Base-by-base conservation (phyloP, 2,888 invertebrate genomes). In the Nomada lathburiana region DNA sequence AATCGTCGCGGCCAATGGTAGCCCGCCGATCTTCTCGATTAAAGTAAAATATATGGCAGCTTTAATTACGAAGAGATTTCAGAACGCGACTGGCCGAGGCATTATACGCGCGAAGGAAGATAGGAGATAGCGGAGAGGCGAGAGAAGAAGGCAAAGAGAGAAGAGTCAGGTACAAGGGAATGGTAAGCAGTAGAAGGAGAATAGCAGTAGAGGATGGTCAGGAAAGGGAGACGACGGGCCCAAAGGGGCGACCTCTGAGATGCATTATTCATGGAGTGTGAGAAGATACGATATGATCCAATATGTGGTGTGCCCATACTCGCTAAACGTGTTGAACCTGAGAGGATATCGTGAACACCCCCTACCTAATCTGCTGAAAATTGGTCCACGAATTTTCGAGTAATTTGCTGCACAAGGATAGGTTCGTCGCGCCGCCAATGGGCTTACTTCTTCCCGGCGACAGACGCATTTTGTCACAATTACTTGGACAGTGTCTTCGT, bases 211-310 rank as follows among this genome's bases (percentile, higher is more conserved):
- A 80, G 73, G 69, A 82, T 70, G 77, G 77, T 77, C 83, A 83
- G 82, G 79, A 76, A 71, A 79, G 82, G 50, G 73, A 64, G 84
- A 69, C 71, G 83, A 84, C 70, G 84, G 80, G 64, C 50, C 68
- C 84, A 83, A 72, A 76, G 76, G 87, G 88, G 85, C 85, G 82
- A 87, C 76, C 89, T 91, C 85, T 84, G 79, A 87, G 92, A 93
- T 94, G 93, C 93, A 93, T 94, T 93, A 94, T 94, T 94, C 94
- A 93, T 93, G 90, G 90, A 90, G 89, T 89, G 90, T 87, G 91
- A 93, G 92, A 92, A 93, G 93, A 93, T 93, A 93, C 93, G 93
- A 93, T 93, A 93, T 93, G 93, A 93, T 94, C 94, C 94, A 93
- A 93, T 93, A 94, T 93, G 93, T 93, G 92, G 87, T 89, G 80